Evolutionary conservation across 2,888 invertebrate genomes (phyloP).

Genomic region (Athalia rosae): DNA sequence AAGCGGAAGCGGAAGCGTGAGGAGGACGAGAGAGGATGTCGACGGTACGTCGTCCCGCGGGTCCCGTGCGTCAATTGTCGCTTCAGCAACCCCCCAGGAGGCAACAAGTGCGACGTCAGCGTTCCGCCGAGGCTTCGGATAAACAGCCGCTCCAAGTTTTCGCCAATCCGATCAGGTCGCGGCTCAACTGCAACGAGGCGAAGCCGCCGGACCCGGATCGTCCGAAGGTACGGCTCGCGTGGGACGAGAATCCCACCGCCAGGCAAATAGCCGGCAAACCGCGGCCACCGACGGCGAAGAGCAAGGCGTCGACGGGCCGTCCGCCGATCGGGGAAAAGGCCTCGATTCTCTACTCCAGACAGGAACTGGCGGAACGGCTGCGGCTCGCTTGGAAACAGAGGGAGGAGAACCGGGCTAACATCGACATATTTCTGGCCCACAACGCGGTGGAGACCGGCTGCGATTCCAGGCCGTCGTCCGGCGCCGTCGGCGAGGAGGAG

Average conservation of each 20-base stretch:
- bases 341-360: slow-evolving; percentile 71
- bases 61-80: slow-evolving; percentile 67
- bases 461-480: slow-evolving; percentile 63
- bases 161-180: slow-evolving; percentile 52
- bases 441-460: slow-evolving; percentile 72
- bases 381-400: slow-evolving; percentile 75
- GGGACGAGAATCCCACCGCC: slow-evolving; percentile 65
- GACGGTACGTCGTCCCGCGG: slow-evolving; percentile 54
- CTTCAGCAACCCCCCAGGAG: slow-evolving; percentile 64
- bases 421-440: slow-evolving; percentile 78
- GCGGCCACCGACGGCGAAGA: slow-evolving; percentile 51
- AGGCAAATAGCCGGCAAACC: slow-evolving; percentile 64
- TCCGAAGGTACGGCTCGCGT: slow-evolving; percentile 67
- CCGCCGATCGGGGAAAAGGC: slow-evolving; percentile 57
- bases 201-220: slow-evolving; percentile 52
- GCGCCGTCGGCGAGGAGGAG: slow-evolving; percentile 42
- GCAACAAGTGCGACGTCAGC: slow-evolving; percentile 64
- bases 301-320: slow-evolving; percentile 21
- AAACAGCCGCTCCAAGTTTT: slow-evolving; percentile 59
- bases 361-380: slow-evolving; percentile 75
- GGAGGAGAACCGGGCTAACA: slow-evolving; percentile 76
- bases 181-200: slow-evolving; percentile 26
- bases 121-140: slow-evolving; percentile 68
- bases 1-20: no score
- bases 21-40: slow-evolving; percentile 38